Conservation (phyloP, 2,113 vertebrate genomes). For the Atrichornis clamosus region DNA sequence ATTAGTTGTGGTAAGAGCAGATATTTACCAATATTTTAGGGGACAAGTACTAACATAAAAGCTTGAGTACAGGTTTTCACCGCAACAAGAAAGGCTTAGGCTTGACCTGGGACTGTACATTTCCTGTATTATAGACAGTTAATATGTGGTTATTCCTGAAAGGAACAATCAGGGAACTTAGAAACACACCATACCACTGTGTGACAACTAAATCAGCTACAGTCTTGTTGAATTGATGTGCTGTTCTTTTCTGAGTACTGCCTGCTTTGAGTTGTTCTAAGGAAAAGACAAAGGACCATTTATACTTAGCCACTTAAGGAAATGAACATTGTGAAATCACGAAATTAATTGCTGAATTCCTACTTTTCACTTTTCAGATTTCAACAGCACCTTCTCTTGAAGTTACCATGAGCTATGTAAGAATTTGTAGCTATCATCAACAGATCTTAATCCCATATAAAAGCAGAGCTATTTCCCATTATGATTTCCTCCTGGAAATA, state of each 20-base stretch:
- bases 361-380: background rate
- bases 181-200: background rate
- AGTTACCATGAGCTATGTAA: background rate
- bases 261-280: background rate
- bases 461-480: conserved; percentile 48
- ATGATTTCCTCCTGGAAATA: conserved; percentile 59
- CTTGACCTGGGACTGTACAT: background rate
- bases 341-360: background rate
- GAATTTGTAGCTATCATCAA: conserved; percentile 46
- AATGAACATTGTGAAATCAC: background rate
- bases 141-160: background rate
- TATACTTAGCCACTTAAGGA: background rate
- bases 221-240: background rate
- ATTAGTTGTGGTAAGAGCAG: background rate
- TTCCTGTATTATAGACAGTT: background rate
- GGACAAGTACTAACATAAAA: background rate
- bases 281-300: background rate
- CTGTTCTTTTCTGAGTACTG: background rate
- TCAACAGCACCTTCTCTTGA: background rate
- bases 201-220: background rate
- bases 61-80: background rate
- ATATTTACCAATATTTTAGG: background rate
- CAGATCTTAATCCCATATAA: conserved; percentile 33
- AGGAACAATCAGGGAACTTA: background rate
- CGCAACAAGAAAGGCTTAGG: background rate